Percentiles rank a stretch among this genome's conserved stretches.
These are phyloP conservation scores for Caenorhabditis latens DNA, from an alignment of 1,140 invertebrate species.

Conservation along the genomic window DNA sequence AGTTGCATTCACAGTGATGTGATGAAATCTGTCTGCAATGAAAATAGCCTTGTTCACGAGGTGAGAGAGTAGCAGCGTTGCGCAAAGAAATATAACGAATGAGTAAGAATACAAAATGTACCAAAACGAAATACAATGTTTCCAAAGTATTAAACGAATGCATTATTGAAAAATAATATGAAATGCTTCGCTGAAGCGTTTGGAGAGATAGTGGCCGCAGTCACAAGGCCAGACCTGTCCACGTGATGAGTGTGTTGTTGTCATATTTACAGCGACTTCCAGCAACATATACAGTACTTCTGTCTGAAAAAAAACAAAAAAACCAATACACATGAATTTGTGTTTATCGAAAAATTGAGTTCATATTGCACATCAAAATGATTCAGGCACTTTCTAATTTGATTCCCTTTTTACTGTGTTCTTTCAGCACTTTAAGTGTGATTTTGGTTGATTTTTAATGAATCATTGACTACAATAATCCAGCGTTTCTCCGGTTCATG, in stretches of 20 bases:
- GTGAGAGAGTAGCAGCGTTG: neutral
- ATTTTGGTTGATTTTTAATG: too few relatives aligned
- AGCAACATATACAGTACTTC: neutral
- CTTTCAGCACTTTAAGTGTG: too few relatives aligned
- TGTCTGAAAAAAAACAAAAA: neutral
- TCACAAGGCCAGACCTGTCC: slow-evolving; percentile 30
- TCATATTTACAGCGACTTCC: slow-evolving; percentile 23
- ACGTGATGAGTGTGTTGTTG: slow-evolving; percentile 30
- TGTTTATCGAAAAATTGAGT: too few relatives aligned
- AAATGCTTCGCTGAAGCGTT: neutral
- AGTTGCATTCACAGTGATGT: slow-evolving; percentile 10
- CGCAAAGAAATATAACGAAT: neutral
- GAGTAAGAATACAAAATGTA: neutral
- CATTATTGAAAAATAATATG: neutral
- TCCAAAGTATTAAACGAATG: too few relatives aligned
- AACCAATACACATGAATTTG: neutral
- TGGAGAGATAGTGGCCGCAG: neutral
- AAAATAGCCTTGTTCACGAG: neutral
- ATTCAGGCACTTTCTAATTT: too few relatives aligned
- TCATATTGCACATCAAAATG: too few relatives aligned
- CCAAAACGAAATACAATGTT: too few relatives aligned
- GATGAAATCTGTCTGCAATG: slow-evolving; percentile 19
- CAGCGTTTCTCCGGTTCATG: neutral
- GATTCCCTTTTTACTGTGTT: too few relatives aligned
- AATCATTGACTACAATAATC: too few relatives aligned